These are phyloP conservation scores for Esox niger DNA, from an alignment of 2,113 vertebrate species.

Conservation along the genomic window DNA sequence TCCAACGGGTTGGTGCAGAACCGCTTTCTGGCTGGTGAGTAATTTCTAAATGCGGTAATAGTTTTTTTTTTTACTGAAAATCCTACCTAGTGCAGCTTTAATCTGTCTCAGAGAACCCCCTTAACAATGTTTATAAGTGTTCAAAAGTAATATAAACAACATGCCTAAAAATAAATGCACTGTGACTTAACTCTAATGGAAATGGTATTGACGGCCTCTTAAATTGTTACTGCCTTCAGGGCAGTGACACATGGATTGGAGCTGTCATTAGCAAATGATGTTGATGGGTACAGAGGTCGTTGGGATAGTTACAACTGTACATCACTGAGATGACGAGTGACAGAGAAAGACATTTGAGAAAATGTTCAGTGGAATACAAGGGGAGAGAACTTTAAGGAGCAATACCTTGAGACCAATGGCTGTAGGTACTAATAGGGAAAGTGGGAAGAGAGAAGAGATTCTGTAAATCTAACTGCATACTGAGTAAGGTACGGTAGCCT, in stretches of 20 bases:
- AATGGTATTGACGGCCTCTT: constrained; percentile 22
- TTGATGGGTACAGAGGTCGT: constrained; percentile 27
- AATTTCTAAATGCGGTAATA: too few species aligned
- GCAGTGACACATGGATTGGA: constrained; percentile 20
- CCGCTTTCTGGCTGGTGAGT: too few species aligned
- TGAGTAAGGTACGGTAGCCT: too few species aligned
- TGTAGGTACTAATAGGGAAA: not conserved
- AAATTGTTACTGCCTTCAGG: constrained; percentile 33
- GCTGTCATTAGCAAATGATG: constrained; percentile 18
- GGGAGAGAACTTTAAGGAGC: not conserved
- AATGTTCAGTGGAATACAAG: too few species aligned
- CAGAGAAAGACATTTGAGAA: not conserved
- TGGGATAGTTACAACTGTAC: constrained; percentile 25
- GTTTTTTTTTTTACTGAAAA: too few species aligned
- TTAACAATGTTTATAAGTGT: constrained; percentile 21
- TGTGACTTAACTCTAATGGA: constrained; percentile 19
- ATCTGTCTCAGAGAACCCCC: too few species aligned
- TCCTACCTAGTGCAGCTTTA: too few species aligned
- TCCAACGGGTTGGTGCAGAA: too few species aligned
- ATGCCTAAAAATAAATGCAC: constrained; percentile 1
- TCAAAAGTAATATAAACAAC: constrained; percentile 12
- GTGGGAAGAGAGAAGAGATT: not conserved
- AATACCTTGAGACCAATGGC: not conserved
- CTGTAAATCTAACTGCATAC: too few species aligned
- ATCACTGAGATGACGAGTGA: constrained; percentile 3